A percentile compares a stretch with the other conserved stretches of the same genome.
Evolutionary conservation across 1,140 invertebrate species (phyloP).

Genomic region (Rhagoletis zephyria): DNA sequence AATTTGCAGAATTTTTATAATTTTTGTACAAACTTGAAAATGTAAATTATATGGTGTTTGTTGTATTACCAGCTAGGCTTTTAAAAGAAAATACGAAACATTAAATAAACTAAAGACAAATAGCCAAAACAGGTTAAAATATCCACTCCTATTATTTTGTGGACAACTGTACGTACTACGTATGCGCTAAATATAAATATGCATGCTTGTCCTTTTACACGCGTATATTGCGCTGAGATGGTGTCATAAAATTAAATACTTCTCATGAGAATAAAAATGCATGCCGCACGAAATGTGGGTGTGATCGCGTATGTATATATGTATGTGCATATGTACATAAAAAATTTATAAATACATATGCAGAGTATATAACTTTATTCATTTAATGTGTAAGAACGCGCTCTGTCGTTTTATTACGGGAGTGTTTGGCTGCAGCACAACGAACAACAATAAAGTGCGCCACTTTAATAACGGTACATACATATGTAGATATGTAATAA

Average conservation of each 20-base stretch:
- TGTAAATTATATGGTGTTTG: too few relatives aligned
- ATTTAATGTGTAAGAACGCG: neutral
- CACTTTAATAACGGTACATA: conserved; percentile 4
- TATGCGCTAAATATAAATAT: neutral
- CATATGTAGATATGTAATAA: neutral
- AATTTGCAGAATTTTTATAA: too few relatives aligned
- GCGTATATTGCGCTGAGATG: neutral
- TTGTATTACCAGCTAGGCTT: too few relatives aligned
- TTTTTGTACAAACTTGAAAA: too few relatives aligned
- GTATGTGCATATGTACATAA: neutral
- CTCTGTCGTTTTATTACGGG: conserved; percentile 4
- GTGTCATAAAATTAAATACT: conserved; percentile 55
- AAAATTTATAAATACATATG: neutral
- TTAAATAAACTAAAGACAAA: too few relatives aligned
- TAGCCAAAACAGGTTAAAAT: too few relatives aligned
- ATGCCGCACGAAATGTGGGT: conserved; percentile 44
- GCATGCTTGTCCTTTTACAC: neutral
- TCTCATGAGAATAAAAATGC: conserved; percentile 55
- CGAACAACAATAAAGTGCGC: neutral
- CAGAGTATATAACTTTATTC: neutral
- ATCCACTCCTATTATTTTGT: too few relatives aligned
- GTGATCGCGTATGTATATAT: neutral
- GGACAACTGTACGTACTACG: too few relatives aligned
- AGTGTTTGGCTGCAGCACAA: neutral
- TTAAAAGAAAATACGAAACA: too few relatives aligned